A percentile compares a stretch with the other conserved stretches of the same genome.
Evolutionary conservation across 2,113 vertebrate genomes (phyloP).

Genomic region (Nothocercus julius): DNA sequence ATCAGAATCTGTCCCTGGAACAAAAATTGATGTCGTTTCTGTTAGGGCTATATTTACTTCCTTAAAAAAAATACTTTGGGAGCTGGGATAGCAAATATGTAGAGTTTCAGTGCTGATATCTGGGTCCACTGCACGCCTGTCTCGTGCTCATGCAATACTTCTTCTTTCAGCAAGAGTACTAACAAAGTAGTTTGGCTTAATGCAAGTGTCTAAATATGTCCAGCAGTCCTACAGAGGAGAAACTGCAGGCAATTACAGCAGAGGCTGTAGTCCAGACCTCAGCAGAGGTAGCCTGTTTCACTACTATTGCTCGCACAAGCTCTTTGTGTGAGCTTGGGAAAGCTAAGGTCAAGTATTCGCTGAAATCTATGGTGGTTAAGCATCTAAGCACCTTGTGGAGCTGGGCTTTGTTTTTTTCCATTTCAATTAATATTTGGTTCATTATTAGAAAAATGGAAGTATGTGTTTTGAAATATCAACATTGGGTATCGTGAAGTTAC

Average conservation of each 20-base stretch:
- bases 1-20: not conserved
- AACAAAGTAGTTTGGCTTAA: not conserved
- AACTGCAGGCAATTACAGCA: not conserved
- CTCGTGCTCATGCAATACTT: accelerated
- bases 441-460: not conserved
- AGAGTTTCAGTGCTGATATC: accelerated
- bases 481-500: not conserved
- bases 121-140: not conserved
- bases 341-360: not conserved
- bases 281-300: not conserved
- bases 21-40: not conserved
- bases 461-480: not conserved
- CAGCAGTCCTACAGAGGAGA: not conserved
- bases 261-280: not conserved
- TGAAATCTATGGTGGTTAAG: accelerated
- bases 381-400: not conserved
- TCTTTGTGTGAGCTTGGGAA: not conserved
- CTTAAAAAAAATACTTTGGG: not conserved
- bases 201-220: not conserved
- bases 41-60: not conserved
- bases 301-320: not conserved
- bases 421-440: not conserved
- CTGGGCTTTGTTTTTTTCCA: not conserved
- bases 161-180: not conserved
- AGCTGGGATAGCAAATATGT: not conserved